Percentiles rank a stretch among this genome's conserved stretches.
phyloP scores from a whole-genome alignment of 2,797 vertebrate species.

The Falco naumanni region DNA sequence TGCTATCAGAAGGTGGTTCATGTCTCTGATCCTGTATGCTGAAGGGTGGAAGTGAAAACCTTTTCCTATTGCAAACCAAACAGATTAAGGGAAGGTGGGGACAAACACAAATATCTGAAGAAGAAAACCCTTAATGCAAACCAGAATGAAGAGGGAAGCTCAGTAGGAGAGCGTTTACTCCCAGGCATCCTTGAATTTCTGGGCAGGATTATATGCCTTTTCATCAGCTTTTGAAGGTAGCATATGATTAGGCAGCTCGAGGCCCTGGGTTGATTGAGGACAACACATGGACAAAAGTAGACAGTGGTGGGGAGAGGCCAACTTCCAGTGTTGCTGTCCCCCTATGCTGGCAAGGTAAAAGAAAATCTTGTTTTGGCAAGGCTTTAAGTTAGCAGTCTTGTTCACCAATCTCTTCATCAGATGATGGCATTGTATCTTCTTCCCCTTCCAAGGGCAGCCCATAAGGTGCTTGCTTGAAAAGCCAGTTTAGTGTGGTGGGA shows the following conservation, averaged over 20 bases:
- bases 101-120: neutral
- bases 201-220: neutral
- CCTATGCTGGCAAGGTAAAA: neutral
- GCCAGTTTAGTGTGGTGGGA: rapidly evolving
- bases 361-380: neutral
- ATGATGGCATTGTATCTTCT: neutral
- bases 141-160: neutral
- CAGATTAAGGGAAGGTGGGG: neutral
- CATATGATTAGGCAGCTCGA: neutral
- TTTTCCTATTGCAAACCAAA: neutral
- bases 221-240: neutral
- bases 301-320: neutral
- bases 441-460: neutral
- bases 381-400: too few species aligned
- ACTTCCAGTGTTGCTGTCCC: too few species aligned
- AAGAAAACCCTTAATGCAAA: neutral
- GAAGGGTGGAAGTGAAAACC: neutral
- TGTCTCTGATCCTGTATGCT: neutral
- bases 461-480: neutral
- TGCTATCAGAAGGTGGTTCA: neutral
- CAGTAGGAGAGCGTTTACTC: neutral
- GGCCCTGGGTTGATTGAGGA: too few species aligned
- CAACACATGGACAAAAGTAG: neutral
- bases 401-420: rapidly evolving
- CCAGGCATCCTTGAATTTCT: neutral